phyloP scores from a whole-genome alignment of 2,797 vertebrate genomes.

The Aplochiton taeniatus region DNA sequence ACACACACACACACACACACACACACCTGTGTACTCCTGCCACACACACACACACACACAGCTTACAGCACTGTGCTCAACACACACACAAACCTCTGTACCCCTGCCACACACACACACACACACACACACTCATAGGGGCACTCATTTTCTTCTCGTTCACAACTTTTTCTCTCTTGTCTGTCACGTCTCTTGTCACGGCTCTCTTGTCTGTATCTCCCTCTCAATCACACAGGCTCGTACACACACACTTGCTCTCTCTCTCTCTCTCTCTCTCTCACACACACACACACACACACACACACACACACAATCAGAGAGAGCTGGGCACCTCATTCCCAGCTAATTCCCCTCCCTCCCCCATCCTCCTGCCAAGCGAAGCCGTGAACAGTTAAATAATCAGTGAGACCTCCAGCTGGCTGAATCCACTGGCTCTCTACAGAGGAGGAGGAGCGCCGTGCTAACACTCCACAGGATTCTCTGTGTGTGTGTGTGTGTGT shows the following conservation, averaged over 20 bases:
- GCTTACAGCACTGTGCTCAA: too few species aligned
- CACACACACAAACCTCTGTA: too few species aligned
- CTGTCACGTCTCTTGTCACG: too few species aligned
- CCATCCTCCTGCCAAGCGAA: slow-evolving; percentile 72
- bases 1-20: slow-evolving; percentile 18
- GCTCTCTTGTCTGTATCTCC: too few species aligned
- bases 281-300: slow-evolving; percentile 19
- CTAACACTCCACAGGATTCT: slow-evolving; percentile 62
- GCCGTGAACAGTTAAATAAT: slow-evolving; percentile 78
- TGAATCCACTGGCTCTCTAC: slow-evolving; percentile 54
- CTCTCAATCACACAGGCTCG: too few species aligned
- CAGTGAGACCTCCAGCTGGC: slow-evolving; percentile 78
- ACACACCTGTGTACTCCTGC: background rate
- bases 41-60: slow-evolving; percentile 17
- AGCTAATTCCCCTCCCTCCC: slow-evolving; percentile 70
- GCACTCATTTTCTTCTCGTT: too few species aligned
- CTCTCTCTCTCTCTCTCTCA: too few species aligned
- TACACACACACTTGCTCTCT: slow-evolving; percentile 11
- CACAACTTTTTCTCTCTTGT: too few species aligned
- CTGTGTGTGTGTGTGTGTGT: slow-evolving; percentile 41
- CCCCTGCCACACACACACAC: slow-evolving; percentile 5
- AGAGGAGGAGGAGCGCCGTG: slow-evolving; percentile 52
- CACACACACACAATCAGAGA: slow-evolving; percentile 41
- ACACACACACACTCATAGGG: slow-evolving; percentile 30
- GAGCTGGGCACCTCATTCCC: slow-evolving; percentile 61